Evolutionary conservation across 1,140 invertebrate species (phyloP).

Genomic region (Cryptotermes secundus): DNA sequence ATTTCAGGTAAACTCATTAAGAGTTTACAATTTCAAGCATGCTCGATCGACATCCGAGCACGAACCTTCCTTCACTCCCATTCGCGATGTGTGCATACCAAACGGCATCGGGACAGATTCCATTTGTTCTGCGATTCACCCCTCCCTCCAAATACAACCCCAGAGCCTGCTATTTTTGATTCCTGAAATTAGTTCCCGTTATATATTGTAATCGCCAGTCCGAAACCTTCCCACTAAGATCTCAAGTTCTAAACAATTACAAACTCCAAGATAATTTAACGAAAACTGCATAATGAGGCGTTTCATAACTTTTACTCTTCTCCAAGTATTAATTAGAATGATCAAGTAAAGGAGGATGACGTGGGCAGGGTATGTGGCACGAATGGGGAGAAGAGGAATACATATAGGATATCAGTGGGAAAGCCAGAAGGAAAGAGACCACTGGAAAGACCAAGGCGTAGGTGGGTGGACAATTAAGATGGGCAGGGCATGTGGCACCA

Average conservation of each 20-base stretch:
- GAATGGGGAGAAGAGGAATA: too few relatives aligned
- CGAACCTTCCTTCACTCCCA: background rate
- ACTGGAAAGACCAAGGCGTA: too few relatives aligned
- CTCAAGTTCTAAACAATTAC: background rate
- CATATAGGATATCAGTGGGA: too few relatives aligned
- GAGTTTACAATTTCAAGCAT: background rate
- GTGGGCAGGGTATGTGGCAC: too few relatives aligned
- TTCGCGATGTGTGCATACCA: background rate
- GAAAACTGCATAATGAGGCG: too few relatives aligned
- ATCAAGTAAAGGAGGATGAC: too few relatives aligned
- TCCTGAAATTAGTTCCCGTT: constrained; percentile 1
- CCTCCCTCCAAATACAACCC: background rate
- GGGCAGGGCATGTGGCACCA: too few relatives aligned
- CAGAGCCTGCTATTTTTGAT: background rate
- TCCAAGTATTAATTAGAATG: too few relatives aligned
- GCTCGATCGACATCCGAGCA: background rate
- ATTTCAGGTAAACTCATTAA: background rate
- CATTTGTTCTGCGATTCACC: background rate
- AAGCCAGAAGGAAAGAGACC: too few relatives aligned
- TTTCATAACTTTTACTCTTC: too few relatives aligned
- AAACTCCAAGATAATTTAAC: background rate
- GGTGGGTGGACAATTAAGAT: too few relatives aligned
- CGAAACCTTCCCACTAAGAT: background rate
- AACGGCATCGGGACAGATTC: background rate
- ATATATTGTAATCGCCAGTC: background rate